Evolutionary conservation across 2,113 vertebrate species (phyloP).

Genomic region (Emydocephalus ijimae): DNA sequence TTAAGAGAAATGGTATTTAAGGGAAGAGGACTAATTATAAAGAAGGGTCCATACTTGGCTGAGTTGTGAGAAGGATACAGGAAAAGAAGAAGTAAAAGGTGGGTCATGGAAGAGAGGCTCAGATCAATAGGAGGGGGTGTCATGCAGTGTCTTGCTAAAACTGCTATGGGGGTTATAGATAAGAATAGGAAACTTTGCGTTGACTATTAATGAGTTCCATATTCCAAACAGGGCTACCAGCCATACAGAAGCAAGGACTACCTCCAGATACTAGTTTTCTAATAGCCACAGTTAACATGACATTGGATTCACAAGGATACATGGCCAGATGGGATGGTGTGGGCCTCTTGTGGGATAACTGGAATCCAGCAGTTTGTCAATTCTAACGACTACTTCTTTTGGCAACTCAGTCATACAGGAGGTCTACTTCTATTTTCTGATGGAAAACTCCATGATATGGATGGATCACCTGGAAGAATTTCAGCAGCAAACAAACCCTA

Average conservation of each 20-base stretch:
- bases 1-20: background rate
- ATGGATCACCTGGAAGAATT: background rate
- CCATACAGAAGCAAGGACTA: background rate
- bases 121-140: background rate
- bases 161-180: background rate
- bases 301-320: background rate
- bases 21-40: background rate
- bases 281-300: background rate
- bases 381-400: background rate
- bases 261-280: background rate
- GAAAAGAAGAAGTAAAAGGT: background rate
- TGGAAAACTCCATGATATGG: background rate
- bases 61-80: background rate
- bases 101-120: background rate
- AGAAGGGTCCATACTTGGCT: background rate
- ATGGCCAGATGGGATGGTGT: background rate
- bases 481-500: background rate
- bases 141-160: background rate
- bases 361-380: background rate
- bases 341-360: background rate
- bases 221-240: background rate
- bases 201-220: background rate
- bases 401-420: background rate
- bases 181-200: background rate
- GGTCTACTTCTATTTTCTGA: background rate